Conservation (phyloP, 2,113 vertebrate species). For the Geococcyx californianus region DNA sequence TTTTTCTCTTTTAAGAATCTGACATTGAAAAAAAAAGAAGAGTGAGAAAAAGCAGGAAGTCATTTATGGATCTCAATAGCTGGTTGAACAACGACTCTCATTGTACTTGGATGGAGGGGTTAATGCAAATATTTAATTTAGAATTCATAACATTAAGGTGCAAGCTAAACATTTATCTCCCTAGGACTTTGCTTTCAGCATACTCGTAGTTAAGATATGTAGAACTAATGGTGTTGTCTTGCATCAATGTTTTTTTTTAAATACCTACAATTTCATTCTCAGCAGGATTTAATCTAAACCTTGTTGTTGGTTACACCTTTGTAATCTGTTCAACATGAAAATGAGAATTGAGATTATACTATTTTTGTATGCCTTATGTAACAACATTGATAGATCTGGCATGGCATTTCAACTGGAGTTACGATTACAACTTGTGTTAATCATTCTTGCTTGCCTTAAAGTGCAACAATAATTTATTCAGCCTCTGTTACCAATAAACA, state of each 20-base stretch:
- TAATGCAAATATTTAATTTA: not conserved
- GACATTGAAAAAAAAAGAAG: constrained; percentile 29
- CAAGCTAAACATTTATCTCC: not conserved
- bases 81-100: not conserved
- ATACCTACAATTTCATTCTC: not conserved
- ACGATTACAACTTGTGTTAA: not conserved
- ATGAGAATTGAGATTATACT: not conserved
- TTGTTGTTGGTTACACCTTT: not conserved
- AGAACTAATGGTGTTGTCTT: not conserved
- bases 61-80: not conserved
- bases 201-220: not conserved
- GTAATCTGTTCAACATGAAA: not conserved
- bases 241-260: not conserved
- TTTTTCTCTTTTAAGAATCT: not conserved
- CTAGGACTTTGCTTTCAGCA: not conserved
- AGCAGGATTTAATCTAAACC: not conserved
- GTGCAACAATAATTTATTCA: not conserved
- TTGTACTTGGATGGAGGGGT: not conserved
- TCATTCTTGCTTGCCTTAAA: not conserved
- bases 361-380: not conserved
- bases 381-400: not conserved
- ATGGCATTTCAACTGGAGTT: not conserved
- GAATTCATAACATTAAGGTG: not conserved
- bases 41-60: constrained; percentile 6
- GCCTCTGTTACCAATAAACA: not conserved